Evolutionary conservation across 2,113 vertebrate genomes (phyloP), one percentile per base, ranked within the genome.

Genomic region (Neopipo cinnamomea): DNA sequence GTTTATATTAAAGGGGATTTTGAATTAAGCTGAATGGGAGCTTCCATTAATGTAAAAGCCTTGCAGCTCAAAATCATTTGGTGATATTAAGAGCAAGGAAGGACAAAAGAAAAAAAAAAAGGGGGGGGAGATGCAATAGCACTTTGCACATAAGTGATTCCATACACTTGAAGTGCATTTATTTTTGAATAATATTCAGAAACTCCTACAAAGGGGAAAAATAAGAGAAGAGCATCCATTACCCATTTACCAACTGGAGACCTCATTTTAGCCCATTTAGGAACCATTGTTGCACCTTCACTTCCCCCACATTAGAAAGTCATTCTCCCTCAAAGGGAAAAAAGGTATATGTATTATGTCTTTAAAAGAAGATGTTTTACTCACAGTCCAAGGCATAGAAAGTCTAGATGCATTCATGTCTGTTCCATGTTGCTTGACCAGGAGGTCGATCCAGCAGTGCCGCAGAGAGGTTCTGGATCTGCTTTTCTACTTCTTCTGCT

Each of bases 1-100:
- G 80, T 55, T 52, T 42, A 46, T 21, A 94, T 61, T 49, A 88
- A 71, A 94, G 62, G 80, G 22, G 55, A 73, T 82, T 95, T 95
- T 82, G 22, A 88, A 89, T 93, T 87, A 46, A 61, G 14, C 25
- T 88, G 90, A 96, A 33, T 82, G 35, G n/a, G n/a, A 88, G 3
- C 20, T 53, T 91, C 23, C 30, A 89, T 92, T 92, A 97, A 68
- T 11, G 76, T 71, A 85, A 97, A 96, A 92, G 24, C 44, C 41
- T 80, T 24, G 55, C 9, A 44, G 76, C 33, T 86, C 49, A 85
- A 88, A 95, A 84, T 91, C n/a, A 42, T 89, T 88, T 85, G 49
- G 41, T 75, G 50, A 22, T 73, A 80, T 76, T 50, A 84, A 52
- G 65, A 89, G 37, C 22, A 85, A 83, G 31, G 35, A 91, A 85